A percentile compares a stretch with the other conserved stretches of the same genome.
Conservation (phyloP, 2,888 invertebrate species). For the Dolomedes plantarius region DNA sequence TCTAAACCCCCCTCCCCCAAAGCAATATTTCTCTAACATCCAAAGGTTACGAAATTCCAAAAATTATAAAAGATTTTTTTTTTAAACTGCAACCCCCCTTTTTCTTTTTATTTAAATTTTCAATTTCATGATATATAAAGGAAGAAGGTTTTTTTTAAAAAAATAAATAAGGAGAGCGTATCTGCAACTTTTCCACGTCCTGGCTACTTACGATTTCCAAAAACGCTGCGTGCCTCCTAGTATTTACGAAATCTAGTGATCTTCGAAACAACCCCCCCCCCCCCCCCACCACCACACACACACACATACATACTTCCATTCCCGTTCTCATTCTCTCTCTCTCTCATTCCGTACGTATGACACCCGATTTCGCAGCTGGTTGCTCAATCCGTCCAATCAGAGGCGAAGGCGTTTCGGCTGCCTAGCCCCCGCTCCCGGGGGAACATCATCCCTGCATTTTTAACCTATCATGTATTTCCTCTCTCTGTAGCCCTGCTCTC, state of each 20-base stretch:
- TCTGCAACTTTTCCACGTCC: background rate
- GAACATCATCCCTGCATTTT: constrained; percentile 14
- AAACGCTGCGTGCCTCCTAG: background rate
- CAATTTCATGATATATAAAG: no score
- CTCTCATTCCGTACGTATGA: background rate
- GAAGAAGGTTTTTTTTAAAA: no score
- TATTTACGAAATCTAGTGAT: constrained; percentile 6
- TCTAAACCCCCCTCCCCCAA: no score
- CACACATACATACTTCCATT: no score
- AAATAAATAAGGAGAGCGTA: background rate
- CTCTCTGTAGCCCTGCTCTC: background rate
- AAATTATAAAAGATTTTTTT: no score
- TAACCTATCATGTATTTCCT: constrained; percentile 13
- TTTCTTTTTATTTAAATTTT: no score
- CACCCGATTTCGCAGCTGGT: constrained; percentile 16
- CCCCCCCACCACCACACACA: no score
- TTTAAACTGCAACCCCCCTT: no score
- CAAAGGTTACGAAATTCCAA: no score
- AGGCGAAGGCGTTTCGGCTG: constrained; percentile 6
- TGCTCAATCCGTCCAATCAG: constrained; percentile 13
- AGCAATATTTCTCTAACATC: no score
- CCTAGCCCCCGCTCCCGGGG: background rate
- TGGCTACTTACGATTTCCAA: background rate
- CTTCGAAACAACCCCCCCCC: background rate
- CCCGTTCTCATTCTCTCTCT: background rate